Evolutionary conservation across 2,797 vertebrate genomes (phyloP).

Genomic region (Buceros bicornis): DNA sequence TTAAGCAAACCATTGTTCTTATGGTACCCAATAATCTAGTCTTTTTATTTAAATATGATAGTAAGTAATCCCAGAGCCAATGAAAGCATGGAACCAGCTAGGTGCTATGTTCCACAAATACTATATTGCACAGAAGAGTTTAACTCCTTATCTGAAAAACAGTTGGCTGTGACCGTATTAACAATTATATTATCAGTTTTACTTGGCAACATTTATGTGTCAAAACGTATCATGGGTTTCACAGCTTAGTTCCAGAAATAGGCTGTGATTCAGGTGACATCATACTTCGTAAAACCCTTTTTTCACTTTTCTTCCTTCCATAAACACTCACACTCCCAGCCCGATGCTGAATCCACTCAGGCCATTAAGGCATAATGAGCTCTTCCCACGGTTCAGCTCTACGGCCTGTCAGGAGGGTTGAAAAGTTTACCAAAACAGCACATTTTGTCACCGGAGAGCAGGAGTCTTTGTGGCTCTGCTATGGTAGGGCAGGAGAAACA

Average conservation of each 20-base stretch:
- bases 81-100: conserved; percentile 50
- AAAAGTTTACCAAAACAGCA: neutral
- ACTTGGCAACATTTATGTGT: conserved; percentile 52
- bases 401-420: neutral
- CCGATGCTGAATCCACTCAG: neutral
- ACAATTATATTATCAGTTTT: conserved; percentile 70
- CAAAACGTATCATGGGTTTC: conserved; percentile 41
- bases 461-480: neutral
- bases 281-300: neutral
- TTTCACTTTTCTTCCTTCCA: neutral
- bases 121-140: conserved; percentile 27
- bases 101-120: conserved; percentile 68
- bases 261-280: conserved; percentile 63
- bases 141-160: conserved; percentile 56
- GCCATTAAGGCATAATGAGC: neutral
- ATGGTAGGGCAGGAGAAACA: neutral
- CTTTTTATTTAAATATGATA: conserved; percentile 76
- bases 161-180: conserved; percentile 9
- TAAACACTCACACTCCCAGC: conserved; percentile 42
- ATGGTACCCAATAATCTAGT: conserved; percentile 60
- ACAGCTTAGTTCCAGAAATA: conserved; percentile 70
- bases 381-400: neutral
- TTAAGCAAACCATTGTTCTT: conserved; percentile 76
- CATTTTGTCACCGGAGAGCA: rapidly evolving
- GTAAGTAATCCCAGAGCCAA: conserved; percentile 60